These are phyloP conservation scores for Enteromius radiatus DNA, from an alignment of 2,797 vertebrate species.

Conservation along the genomic window DNA sequence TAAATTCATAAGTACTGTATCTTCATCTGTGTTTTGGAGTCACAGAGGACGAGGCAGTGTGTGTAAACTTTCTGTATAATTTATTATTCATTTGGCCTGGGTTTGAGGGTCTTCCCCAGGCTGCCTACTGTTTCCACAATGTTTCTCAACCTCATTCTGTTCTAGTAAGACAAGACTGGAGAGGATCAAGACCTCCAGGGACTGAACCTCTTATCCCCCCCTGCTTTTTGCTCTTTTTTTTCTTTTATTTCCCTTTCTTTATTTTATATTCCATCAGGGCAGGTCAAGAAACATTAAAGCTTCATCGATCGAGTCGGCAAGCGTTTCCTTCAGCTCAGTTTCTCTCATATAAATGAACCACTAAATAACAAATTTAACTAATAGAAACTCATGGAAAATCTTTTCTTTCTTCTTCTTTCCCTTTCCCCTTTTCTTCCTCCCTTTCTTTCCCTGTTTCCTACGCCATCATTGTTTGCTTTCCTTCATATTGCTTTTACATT, in stretches of 20 bases:
- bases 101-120: slow-evolving; percentile 16
- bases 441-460: slow-evolving; percentile 51
- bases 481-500: no score
- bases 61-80: slow-evolving; percentile 42
- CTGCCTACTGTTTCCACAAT: background rate
- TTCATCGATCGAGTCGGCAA: slow-evolving; percentile 42
- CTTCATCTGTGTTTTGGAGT: slow-evolving; percentile 8
- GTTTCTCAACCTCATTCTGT: slow-evolving; percentile 22
- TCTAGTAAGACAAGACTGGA: slow-evolving; percentile 30
- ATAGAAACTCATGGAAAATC: slow-evolving; percentile 79
- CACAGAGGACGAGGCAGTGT: slow-evolving; percentile 19
- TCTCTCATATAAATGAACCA: slow-evolving; percentile 50
- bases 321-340: slow-evolving; percentile 45
- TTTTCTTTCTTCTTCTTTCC: background rate
- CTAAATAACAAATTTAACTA: slow-evolving; percentile 38
- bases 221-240: slow-evolving; percentile 8
- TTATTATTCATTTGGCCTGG: slow-evolving; percentile 31
- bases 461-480: slow-evolving; percentile 76
- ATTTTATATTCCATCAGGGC: slow-evolving; percentile 39
- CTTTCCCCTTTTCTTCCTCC: slow-evolving; percentile 21
- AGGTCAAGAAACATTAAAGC: slow-evolving; percentile 50
- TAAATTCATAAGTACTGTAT: slow-evolving; percentile 6
- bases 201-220: slow-evolving; percentile 6
- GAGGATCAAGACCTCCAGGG: slow-evolving; percentile 26
- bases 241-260: slow-evolving; percentile 25